phyloP scores from a whole-genome alignment of 2,797 vertebrate genomes.

The Gadopsis bispinosus region DNA sequence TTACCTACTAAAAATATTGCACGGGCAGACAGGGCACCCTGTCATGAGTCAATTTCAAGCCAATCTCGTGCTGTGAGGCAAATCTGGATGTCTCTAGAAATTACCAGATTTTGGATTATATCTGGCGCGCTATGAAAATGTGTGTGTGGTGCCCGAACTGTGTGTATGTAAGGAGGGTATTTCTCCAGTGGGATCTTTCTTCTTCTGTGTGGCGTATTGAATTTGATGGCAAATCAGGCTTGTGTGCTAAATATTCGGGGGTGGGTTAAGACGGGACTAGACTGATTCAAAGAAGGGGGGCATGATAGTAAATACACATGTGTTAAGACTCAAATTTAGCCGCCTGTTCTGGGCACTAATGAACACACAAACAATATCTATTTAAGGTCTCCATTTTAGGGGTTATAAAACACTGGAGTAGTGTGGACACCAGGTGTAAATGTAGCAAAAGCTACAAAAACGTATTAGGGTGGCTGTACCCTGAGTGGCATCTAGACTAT shows the following conservation, averaged over 20 bases:
- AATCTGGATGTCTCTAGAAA: conserved; percentile 25
- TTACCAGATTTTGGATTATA: conserved; percentile 38
- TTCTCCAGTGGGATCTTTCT: neutral
- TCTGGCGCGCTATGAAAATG: conserved; percentile 24
- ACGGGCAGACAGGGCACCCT: neutral
- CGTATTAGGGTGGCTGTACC: too few relatives aligned
- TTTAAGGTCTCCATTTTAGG: too few relatives aligned
- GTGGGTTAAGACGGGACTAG: neutral
- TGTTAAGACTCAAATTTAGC: neutral
- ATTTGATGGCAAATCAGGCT: conserved; percentile 3
- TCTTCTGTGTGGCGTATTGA: conserved; percentile 15
- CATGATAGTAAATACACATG: neutral
- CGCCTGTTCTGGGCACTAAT: neutral
- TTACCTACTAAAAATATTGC: conserved; percentile 43
- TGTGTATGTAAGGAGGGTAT: neutral
- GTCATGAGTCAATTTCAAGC: conserved; percentile 32
- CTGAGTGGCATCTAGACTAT: neutral
- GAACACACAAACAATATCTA: too few relatives aligned
- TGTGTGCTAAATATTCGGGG: neutral
- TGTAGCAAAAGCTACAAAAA: too few relatives aligned
- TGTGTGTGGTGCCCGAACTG: neutral
- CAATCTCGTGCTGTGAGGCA: conserved; percentile 18
- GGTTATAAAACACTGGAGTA: too few relatives aligned
- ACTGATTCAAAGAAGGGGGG: neutral
- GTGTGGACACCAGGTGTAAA: too few relatives aligned